Evolutionary conservation across 1,140 invertebrate genomes (phyloP), one percentile per base, ranked within the genome.

Genomic region (Bemisia tabaci): DNA sequence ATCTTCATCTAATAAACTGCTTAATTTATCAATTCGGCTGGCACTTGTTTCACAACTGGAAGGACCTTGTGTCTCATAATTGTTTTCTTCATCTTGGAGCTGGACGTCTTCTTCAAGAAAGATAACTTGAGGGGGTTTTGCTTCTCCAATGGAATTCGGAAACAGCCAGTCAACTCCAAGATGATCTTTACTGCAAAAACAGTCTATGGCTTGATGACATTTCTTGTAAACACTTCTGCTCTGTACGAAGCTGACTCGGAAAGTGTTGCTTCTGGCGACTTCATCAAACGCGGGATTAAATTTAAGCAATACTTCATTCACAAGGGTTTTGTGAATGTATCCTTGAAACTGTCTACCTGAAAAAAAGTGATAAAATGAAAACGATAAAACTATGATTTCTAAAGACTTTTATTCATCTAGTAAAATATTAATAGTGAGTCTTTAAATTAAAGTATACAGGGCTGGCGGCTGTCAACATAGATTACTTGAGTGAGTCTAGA

Each of bases 231-330:
- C 71, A 2, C 75, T 78, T 71, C 82, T 74, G 66, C 76, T 79
- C 25, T 66, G 48, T 1, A 65, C 60, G 58, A 88, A 87, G 60
- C 79, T 77, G 2, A 87, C 74, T 59, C 80, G 78, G 66, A 84
- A 89, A 72, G 86, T 84, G 75, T 87, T 83, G 1, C 83, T 83
- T 62, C 79, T 77, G 73, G 91, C 92, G 12, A 73, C 77, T 1
- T 80, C 73, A 70, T 92, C 88, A 73, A 94, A 93, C 33, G 77
- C 76, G 60, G 78, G 71, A 74, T 85, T 81, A 70, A 94, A 94
- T 76, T 88, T 90, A 1, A 94, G 72, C 21, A 83, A 78, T 5
- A 94, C 78, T 65, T 85, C 79, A 70, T 83, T 80, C 48, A 79
- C 82, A 65, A 78, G 79, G 22, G 92, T 84, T 73, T 85, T 83